A percentile compares a stretch with the other conserved stretches of the same genome.
These are phyloP conservation scores for Papilio xuthus DNA, from an alignment of 1,140 invertebrate genomes.

Conservation along the genomic window DNA sequence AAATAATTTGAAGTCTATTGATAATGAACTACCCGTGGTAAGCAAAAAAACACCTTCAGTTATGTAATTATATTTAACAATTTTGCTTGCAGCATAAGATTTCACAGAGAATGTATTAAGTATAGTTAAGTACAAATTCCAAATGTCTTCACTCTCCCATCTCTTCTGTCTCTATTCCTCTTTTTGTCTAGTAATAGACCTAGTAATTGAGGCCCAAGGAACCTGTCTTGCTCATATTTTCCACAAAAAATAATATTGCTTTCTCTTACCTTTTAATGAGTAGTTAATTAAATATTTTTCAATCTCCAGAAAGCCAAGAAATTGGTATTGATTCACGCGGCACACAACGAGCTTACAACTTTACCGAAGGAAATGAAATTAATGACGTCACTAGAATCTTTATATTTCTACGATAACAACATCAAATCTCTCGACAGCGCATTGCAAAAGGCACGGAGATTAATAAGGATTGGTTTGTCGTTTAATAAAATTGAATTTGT, in stretches of 20 bases:
- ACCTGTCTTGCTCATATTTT: too few relatives aligned
- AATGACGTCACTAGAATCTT: slow-evolving; percentile 84
- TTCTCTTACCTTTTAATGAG: background rate
- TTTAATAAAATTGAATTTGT: slow-evolving; percentile 89
- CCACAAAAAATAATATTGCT: background rate
- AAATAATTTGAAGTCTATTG: slow-evolving; percentile 87
- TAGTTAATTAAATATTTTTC: slow-evolving; percentile 3
- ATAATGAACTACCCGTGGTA: slow-evolving; percentile 87
- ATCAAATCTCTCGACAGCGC: slow-evolving; percentile 86
- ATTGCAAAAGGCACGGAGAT: slow-evolving; percentile 84
- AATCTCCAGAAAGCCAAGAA: slow-evolving; percentile 82
- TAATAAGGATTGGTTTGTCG: slow-evolving; percentile 85
- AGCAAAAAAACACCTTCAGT: slow-evolving; percentile 46
- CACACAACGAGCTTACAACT: slow-evolving; percentile 86
- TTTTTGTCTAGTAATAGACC: too few relatives aligned
- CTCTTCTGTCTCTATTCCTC: too few relatives aligned
- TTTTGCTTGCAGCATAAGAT: background rate
- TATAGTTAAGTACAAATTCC: too few relatives aligned
- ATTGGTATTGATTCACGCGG: slow-evolving; percentile 86
- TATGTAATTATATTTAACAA: background rate
- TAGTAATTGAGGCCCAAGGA: too few relatives aligned
- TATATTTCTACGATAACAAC: slow-evolving; percentile 87
- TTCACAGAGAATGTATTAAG: too few relatives aligned
- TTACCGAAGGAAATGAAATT: slow-evolving; percentile 86
- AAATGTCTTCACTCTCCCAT: too few relatives aligned